Evolutionary conservation across 2,888 invertebrate genomes (phyloP), one percentile per base, ranked within the genome.

Genomic region (Hemistola chrysoprasaria): DNA sequence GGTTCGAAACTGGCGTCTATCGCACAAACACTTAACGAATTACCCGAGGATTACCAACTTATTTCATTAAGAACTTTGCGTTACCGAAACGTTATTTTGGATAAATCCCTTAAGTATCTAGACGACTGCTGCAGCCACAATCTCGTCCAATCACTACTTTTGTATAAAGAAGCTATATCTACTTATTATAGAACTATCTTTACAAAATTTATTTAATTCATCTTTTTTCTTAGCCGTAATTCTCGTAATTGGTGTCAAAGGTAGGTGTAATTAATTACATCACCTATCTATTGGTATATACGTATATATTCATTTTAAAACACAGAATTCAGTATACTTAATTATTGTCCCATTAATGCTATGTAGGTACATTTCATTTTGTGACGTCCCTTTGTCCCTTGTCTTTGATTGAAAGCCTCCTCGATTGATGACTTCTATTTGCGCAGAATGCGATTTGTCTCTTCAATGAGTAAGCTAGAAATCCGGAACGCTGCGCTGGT

Each of bases 401-500:
- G 81, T 80, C 82, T 78, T 79, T 79, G 78, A 81, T 79, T 73
- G 78, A 78, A 76, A 79, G 75, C 77, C 76, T 65, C 65, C 69
- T 70, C 74, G 79, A 84, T 82, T 82, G 83, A 84, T 84, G 80
- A 71, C 78, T 67, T 68, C 78, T 73, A 82, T 83, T 83, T 81
- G 78, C 69, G 64, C 62, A 56, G 62, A 71, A 64, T 65, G 65
- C 58, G 63, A 66, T 59, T 72, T 65, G 59, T 65, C 70, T 65
- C 61, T 64, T 58, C 60, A 62, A 74, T 74, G 73, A 76, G 74
- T 73, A 65, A 65, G 70, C 63, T 67, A 69, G 58, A 56, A 49
- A 29, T 63, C 61, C 56, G 53, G 46, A 49, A 51, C 63, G 55
- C 46, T 54, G 56, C 59, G 10, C 28, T 62, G 59, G 62, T 65